phyloP scores from a whole-genome alignment of 2,113 vertebrate species.

The Orcinus orca region DNA sequence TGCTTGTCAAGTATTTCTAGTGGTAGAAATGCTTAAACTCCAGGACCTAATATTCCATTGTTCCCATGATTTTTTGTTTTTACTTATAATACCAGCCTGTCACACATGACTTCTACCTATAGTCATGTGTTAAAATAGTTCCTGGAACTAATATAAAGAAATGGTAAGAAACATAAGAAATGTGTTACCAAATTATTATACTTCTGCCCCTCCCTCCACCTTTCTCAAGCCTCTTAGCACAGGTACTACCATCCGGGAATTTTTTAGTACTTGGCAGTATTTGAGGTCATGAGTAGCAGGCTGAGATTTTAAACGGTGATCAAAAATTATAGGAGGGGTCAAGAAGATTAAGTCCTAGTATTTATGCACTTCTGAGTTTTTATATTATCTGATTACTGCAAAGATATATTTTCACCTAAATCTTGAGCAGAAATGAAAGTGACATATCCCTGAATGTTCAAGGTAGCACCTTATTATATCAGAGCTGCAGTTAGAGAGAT shows the following conservation, averaged over 20 bases:
- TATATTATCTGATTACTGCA: background rate
- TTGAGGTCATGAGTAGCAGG: background rate
- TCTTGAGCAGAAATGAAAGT: conserved; percentile 40
- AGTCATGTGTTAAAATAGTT: background rate
- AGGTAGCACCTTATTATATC: background rate
- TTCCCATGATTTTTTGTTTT: conserved; percentile 13
- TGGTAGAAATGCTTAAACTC: background rate
- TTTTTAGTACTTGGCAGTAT: background rate
- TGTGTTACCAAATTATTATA: background rate
- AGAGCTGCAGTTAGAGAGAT: background rate
- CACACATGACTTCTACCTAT: background rate
- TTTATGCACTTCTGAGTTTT: conserved; percentile 6
- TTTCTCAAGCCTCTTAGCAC: background rate
- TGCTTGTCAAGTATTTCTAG: background rate
- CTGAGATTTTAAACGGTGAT: background rate
- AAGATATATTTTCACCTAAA: background rate
- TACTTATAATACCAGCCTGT: background rate
- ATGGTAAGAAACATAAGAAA: background rate
- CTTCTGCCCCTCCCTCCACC: background rate
- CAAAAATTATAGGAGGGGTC: background rate
- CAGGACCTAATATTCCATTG: background rate
- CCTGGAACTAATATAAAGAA: background rate
- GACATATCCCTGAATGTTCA: background rate
- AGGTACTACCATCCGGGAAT: background rate
- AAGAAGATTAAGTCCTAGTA: background rate